Percentiles rank a stretch among this genome's conserved stretches.
Evolutionary conservation across 2,888 invertebrate genomes (phyloP).

Genomic region (Bimastos eiseni): DNA sequence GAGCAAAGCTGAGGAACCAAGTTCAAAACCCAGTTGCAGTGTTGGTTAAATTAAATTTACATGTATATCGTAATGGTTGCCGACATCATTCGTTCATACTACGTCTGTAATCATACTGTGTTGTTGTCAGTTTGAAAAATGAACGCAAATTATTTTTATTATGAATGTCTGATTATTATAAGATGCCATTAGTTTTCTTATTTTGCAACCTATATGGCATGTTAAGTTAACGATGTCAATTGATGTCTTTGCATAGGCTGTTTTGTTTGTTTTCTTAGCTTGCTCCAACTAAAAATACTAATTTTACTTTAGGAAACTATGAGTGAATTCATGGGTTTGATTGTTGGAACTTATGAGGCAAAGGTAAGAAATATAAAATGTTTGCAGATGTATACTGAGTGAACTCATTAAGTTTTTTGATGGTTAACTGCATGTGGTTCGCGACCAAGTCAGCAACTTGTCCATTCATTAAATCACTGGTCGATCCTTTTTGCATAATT

Average conservation of each 20-base stretch:
- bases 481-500: no score
- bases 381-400: no score
- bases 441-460: not conserved
- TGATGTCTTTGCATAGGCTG: not conserved
- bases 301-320: slow-evolving; percentile 80
- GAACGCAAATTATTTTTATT: no score
- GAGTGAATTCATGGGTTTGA: slow-evolving; percentile 98
- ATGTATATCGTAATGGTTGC: no score
- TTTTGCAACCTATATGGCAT: not conserved
- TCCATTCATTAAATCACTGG: no score
- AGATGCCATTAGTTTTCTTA: not conserved
- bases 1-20: no score
- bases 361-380: slow-evolving; percentile 66
- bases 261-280: not conserved
- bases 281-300: not conserved
- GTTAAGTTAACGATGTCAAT: not conserved
- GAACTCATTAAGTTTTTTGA: not conserved
- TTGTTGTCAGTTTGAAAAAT: no score
- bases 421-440: not conserved
- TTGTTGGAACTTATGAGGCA: slow-evolving; percentile 90
- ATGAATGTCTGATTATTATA: not conserved
- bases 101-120: no score
- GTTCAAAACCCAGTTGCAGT: no score
- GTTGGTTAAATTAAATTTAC: no score
- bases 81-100: no score